Conservation (phyloP, 2,113 vertebrate genomes). For the Rhineura floridana region DNA sequence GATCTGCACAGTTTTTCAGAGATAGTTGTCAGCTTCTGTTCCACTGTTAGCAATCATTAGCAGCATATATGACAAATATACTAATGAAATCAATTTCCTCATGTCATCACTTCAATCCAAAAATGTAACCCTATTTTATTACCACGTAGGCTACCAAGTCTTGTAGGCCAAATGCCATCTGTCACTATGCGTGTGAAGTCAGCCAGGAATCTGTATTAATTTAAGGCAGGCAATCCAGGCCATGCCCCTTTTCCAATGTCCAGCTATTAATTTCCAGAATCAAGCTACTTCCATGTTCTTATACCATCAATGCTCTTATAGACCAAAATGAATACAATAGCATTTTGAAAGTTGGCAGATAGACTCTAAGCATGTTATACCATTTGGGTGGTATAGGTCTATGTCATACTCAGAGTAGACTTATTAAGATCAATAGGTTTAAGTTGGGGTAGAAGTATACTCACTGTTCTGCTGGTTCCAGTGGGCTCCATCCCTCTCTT, state of each 20-base stretch:
- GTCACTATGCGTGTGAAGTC: constrained; percentile 40
- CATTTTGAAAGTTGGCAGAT: not conserved
- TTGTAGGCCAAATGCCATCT: constrained; percentile 31
- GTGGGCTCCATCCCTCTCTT: too few relatives aligned
- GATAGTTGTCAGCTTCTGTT: constrained; percentile 64
- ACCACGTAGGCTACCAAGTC: constrained; percentile 37
- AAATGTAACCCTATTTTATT: constrained; percentile 56
- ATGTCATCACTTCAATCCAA: constrained; percentile 66
- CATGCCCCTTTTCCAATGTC: constrained; percentile 16
- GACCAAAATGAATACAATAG: not conserved
- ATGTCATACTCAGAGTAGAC: too few relatives aligned
- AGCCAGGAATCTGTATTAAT: constrained; percentile 41
- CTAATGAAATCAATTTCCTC: constrained; percentile 70
- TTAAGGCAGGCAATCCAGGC: constrained; percentile 22
- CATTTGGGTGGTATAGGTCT: too few relatives aligned
- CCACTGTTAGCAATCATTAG: constrained; percentile 59
- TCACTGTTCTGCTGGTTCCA: too few relatives aligned
- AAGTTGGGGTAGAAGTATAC: too few relatives aligned
- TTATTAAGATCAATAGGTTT: too few relatives aligned
- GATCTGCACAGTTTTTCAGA: constrained; percentile 59
- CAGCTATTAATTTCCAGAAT: constrained; percentile 28
- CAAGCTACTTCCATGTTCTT: not conserved
- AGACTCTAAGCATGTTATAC: not conserved
- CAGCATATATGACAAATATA: constrained; percentile 62
- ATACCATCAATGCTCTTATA: not conserved